Percentiles rank a stretch among this genome's conserved stretches.
These are phyloP conservation scores for Epicauta chinensis DNA, from an alignment of 1,140 invertebrate genomes.

Conservation along the genomic window DNA sequence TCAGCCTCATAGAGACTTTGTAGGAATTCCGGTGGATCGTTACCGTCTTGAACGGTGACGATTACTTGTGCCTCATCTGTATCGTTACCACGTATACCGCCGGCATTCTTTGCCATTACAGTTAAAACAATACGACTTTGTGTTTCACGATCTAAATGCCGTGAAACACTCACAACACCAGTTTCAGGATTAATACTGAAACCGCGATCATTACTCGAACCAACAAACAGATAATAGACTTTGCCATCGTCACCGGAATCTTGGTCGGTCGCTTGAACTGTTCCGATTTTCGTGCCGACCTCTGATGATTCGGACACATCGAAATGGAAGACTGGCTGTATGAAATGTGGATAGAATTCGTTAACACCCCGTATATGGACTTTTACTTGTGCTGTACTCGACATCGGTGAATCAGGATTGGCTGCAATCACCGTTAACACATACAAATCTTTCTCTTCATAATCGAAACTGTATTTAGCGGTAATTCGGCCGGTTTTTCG, in stretches of 20 bases:
- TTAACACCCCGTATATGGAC: conserved; percentile 85
- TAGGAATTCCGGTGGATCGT: conserved; percentile 89
- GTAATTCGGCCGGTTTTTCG: conserved; percentile 67
- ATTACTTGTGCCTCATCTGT: conserved; percentile 92
- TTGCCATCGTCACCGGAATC: conserved; percentile 88
- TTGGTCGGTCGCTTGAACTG: conserved; percentile 83
- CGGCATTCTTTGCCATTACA: conserved; percentile 90
- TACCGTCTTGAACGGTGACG: conserved; percentile 89
- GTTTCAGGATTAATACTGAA: conserved; percentile 81
- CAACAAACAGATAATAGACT: conserved; percentile 88
- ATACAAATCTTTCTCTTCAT: conserved; percentile 76
- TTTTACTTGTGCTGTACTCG: conserved; percentile 61
- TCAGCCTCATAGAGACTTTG: conserved; percentile 65
- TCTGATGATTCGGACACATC: conserved; percentile 89
- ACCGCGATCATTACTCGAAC: conserved; percentile 86
- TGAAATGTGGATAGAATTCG: conserved; percentile 88
- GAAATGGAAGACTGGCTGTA: conserved; percentile 87
- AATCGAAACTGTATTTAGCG: conserved; percentile 78
- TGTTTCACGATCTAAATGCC: conserved; percentile 81
- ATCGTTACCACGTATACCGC: conserved; percentile 88
- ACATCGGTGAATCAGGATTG: conserved; percentile 81
- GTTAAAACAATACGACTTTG: conserved; percentile 84
- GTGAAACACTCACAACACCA: conserved; percentile 75
- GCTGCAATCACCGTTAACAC: conserved; percentile 74
- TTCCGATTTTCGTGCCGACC: conserved; percentile 78